Base-by-base conservation (phyloP, 92 coral and sea anemone genomes). In the Phenganax subtilis region DNA sequence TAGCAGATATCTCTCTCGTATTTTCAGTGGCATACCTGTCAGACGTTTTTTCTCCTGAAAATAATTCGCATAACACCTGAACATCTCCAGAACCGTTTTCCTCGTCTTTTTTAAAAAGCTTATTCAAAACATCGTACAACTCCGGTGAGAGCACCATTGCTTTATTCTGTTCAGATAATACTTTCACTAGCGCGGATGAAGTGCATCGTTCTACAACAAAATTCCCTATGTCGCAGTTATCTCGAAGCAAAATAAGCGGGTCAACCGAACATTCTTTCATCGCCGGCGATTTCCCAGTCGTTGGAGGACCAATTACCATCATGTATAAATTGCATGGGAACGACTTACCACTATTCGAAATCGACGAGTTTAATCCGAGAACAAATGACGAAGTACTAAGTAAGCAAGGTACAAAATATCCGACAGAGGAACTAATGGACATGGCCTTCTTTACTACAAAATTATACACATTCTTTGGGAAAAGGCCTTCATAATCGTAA, bases 11-110 rank as follows among this genome's bases (percentile, higher is more conserved):
- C 47, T 76, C 80, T 75, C 84, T 73, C 51, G 58, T 69, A 37
- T 71, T 71, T 52, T 86, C 88, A 16, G 89, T 66, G 58, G 88
- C 87, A 44, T 73, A 89, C 20, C 86, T 69, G 58, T 83, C 84
- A 0, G 89, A 79, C n/a, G 69, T 77, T 37, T 89, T 87, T 57
- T 88, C 89, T 31, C 89, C 85, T 15, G 91, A 88, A 60, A 88
- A 88, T 20, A 86, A 71, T 62, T 83, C 86, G 64, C 89, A 86
- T 28, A 89, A 75, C 30, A 89, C 5, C 47, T 37, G 47, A 37
- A 37, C 47, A 37, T 37, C 47, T 37, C 47, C 47, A 37, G 47
- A 37, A 37, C 47, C 2, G 5, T 37, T 37, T 37, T 5, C 47
- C 47, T 5, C 5, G 3, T 37, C 47, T 2, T 37, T 37, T 37